Evolutionary conservation across 2,113 vertebrate species (phyloP).

Genomic region (Mungos mungo): DNA sequence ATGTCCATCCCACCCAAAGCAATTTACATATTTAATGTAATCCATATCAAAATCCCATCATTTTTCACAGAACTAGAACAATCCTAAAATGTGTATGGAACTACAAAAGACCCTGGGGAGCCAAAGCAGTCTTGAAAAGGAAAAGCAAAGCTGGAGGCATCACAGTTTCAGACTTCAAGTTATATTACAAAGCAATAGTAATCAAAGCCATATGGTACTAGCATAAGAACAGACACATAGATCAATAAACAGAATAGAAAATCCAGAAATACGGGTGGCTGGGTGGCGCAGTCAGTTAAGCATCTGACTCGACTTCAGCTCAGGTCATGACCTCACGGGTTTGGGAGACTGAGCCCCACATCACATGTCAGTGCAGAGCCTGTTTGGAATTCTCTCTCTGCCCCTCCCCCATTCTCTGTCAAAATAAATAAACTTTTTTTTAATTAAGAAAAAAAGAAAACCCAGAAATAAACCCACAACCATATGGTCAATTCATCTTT

Average conservation of each 20-base stretch:
- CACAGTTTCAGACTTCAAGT: neutral
- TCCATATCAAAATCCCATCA: neutral
- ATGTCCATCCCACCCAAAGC: neutral
- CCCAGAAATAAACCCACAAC: neutral
- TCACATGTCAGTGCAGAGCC: no score
- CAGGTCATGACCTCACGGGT: no score
- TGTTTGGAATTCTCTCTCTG: no score
- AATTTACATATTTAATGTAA: neutral
- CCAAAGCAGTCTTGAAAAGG: neutral
- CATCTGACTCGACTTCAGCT: no score
- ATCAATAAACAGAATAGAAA: neutral
- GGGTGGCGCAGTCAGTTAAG: no score
- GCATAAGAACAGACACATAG: neutral
- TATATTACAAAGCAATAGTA: neutral
- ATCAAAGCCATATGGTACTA: neutral
- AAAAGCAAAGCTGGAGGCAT: neutral
- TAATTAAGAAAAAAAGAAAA: neutral
- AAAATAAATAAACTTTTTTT: no score
- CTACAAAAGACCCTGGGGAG: neutral
- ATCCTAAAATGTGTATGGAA: neutral
- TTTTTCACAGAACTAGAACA: neutral
- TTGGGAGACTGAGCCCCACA: no score
- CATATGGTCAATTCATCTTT: neutral
- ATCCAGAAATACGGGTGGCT: neutral
- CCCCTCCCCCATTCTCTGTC: no score